Base-by-base conservation (phyloP, 64 coral and sea anemone genomes). In the Porites lutea region DNA sequence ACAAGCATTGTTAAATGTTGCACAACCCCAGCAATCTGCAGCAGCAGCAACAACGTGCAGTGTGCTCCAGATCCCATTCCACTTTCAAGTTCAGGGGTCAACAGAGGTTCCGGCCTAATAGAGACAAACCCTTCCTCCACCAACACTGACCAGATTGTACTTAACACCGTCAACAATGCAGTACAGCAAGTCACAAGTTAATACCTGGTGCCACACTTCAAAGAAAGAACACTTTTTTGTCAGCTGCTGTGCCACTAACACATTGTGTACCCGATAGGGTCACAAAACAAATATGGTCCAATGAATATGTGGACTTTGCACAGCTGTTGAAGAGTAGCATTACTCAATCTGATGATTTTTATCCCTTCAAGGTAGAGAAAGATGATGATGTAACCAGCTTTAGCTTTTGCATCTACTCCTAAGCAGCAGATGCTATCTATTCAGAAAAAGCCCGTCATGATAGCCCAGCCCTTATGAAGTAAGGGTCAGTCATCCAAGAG, bases 271-370 rank as follows among this genome's bases (percentile, higher is more conserved):
- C 51, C 2, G 45, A 53, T 8, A 93, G 88, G 70, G 5, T 88
- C 18, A 80, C 53, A 69, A 22, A 52, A 9, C 81, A 82, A 51
- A 94, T 94, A 7, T 89, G 85, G 85, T 45, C 51, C 48, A 79
- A 93, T 74, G 74, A 73, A n/a, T 80, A 52, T 45, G 48, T 93
- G 46, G 82, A 93, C 15, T 78, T 93, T 79, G 75, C 52, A 27
- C 78, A 48, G 52, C 59, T 57, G 45, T 46, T 12, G 80, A 78
- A 4, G 53, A 23, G 6, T 16, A 54, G 9, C 88, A 79, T 48
- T 83, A 88, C 8, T 37, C n/a, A n/a, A n/a, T n/a, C n/a, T n/a
- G n/a, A n/a, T n/a, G n/a, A n/a, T n/a, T n/a, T n/a, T n/a, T n/a
- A n/a, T n/a, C n/a, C n/a, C n/a, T n/a, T n/a, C n/a, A n/a, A n/a